A percentile compares a stretch with the other conserved stretches of the same genome.
Conservation (phyloP, 2,888 invertebrate species). For the Caenorhabditis sp. region DNA sequence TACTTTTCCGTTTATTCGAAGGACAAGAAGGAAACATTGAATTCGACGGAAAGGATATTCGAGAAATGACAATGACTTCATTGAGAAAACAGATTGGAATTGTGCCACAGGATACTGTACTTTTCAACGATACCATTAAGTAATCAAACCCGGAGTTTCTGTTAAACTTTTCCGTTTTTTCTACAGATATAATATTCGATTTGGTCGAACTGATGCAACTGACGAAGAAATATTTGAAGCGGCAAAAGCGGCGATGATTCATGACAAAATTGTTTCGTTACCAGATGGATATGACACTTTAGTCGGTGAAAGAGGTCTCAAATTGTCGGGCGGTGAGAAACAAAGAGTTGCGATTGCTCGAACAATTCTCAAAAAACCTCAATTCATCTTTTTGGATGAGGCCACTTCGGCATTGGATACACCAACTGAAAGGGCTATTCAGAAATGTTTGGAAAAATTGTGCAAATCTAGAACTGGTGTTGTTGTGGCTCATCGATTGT, state of each 20-base stretch:
- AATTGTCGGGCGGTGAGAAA: slow-evolving; percentile 95
- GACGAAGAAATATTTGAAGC: slow-evolving; percentile 86
- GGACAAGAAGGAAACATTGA: slow-evolving; percentile 59
- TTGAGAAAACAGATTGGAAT: slow-evolving; percentile 74
- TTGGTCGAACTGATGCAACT: slow-evolving; percentile 83
- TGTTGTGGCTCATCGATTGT: slow-evolving; percentile 85
- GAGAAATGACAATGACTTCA: slow-evolving; percentile 71
- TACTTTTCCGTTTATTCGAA: slow-evolving; percentile 74
- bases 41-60: slow-evolving; percentile 58
- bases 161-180: not conserved
- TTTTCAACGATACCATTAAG: slow-evolving; percentile 71
- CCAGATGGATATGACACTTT: slow-evolving; percentile 78
- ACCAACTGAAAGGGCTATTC: slow-evolving; percentile 89
- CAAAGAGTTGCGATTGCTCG: slow-evolving; percentile 95
- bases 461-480: slow-evolving; percentile 88
- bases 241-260: slow-evolving; percentile 90
- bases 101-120: slow-evolving; percentile 74
- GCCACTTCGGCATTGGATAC: slow-evolving; percentile 87
- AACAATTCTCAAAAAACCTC: slow-evolving; percentile 89
- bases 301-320: slow-evolving; percentile 90
- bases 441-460: slow-evolving; percentile 75
- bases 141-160: slow-evolving; percentile 6
- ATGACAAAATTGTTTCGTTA: slow-evolving; percentile 87
- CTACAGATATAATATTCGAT: slow-evolving; percentile 91
- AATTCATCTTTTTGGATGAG: slow-evolving; percentile 90